Evolutionary conservation across 2,888 invertebrate species (phyloP), one percentile per base, ranked within the genome.

Genomic region (Papilio elwesi): DNA sequence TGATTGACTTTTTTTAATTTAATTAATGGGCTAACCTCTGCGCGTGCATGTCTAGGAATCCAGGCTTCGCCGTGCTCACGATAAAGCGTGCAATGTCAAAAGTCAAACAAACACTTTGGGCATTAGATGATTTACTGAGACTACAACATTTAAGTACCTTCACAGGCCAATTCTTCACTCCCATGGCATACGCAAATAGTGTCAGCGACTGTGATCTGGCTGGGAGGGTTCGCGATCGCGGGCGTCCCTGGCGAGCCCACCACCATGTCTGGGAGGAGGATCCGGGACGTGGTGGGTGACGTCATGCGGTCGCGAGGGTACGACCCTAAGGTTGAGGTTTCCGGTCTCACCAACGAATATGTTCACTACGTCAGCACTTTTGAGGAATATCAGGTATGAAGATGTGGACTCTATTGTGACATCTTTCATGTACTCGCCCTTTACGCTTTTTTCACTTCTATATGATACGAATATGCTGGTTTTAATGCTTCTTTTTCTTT

Each of bases 231-330:
- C 38, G 95, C 95, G 1, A 87, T 97, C 43, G 94, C 95, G n/a
- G 96, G 96, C 0, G 96, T 97, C 0, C 97, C 98, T 0, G 98
- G 97, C 0, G 98, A 98, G 89, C 96, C 98, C 81, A 97, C 97
- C 68, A 98, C 98, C 0, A 98, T 98, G 98, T 94, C 97, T 0
- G 98, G 98, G 0, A 92, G 98, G 68, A 91, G 97, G 66, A 96
- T 88, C 89, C 95, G 79, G 85, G 82, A 83, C 0, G 89, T 90
- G 6, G 87, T 94, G 6, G 88, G 88, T 3, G 87, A 83, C 11
- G 90, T 93, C 6, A 89, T 95, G 79, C 81, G 88, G 13, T 80
- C 80, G 3, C 85, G 87, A 1, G 93, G 92, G 0, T 79, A 87
- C 62, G 81, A 87, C 6, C 90, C 90, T 1, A 86, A 90, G 9